These are phyloP conservation scores for Atopsyche davidsoni DNA, from an alignment of 1,140 invertebrate genomes.

Conservation along the genomic window DNA sequence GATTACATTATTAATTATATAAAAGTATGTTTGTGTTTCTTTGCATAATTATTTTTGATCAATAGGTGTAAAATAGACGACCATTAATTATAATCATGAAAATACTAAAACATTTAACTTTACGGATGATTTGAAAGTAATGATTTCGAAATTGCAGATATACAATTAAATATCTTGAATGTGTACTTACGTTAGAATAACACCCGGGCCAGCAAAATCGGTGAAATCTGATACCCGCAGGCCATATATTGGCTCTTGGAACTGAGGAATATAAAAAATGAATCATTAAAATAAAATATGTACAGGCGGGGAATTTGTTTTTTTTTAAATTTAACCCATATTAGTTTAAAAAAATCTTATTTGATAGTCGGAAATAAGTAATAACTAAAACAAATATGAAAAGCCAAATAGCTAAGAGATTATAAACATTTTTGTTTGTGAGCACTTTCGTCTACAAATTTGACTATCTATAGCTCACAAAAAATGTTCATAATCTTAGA, in stretches of 20 bases:
- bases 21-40: slow-evolving; percentile 3
- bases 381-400: no score
- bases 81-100: no score
- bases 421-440: no score
- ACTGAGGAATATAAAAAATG: slow-evolving; percentile 47
- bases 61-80: no score
- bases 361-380: no score
- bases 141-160: background rate
- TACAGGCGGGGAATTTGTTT: no score
- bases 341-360: no score
- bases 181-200: slow-evolving; percentile 77
- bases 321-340: no score
- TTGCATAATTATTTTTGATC: slow-evolving; percentile 8
- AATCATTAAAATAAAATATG: slow-evolving; percentile 9
- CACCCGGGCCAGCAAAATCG: slow-evolving; percentile 90
- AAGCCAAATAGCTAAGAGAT: no score
- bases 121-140: background rate
- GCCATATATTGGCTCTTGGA: slow-evolving; percentile 82
- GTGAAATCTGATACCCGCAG: slow-evolving; percentile 79
- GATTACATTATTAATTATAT: slow-evolving; percentile 7
- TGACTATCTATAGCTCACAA: no score
- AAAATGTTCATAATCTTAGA: no score
- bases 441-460: no score
- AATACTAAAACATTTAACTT: background rate
- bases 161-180: slow-evolving; percentile 8